Percentiles rank a stretch among this genome's conserved stretches.
phyloP scores from a whole-genome alignment of 2,888 invertebrate genomes.

The Priocnemis perturbator region DNA sequence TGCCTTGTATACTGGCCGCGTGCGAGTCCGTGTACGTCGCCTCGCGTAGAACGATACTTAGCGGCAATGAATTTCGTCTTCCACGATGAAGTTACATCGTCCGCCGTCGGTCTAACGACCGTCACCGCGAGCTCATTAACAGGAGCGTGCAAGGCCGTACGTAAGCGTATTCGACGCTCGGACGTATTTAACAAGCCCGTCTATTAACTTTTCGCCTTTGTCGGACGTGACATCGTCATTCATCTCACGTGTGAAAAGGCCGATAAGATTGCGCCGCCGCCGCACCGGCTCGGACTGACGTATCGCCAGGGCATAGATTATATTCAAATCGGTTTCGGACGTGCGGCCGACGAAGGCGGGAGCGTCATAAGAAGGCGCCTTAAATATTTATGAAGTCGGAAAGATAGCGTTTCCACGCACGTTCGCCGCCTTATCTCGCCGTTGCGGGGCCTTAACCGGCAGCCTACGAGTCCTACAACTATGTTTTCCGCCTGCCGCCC shows the following conservation, averaged over 20 bases:
- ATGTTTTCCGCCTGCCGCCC: constrained; percentile 1
- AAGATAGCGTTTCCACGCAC: constrained; percentile 40
- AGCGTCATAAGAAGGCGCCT: constrained; percentile 47
- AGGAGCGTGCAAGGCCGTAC: background rate
- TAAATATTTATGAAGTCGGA: constrained; percentile 62
- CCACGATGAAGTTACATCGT: background rate
- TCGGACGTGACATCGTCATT: constrained; percentile 52
- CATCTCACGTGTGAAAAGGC: constrained; percentile 65
- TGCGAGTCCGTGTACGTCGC: too few species aligned
- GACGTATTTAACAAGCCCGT: constrained; percentile 17
- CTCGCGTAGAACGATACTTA: too few species aligned
- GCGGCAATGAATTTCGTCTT: too few species aligned
- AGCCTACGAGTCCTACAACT: too few species aligned
- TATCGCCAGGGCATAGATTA: constrained; percentile 60
- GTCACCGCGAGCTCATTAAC: background rate
- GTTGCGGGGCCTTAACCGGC: constrained; percentile 26
- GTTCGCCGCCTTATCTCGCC: constrained; percentile 45
- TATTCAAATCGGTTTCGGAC: constrained; percentile 57
- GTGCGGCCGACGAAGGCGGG: constrained; percentile 30
- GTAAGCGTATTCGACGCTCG: background rate
- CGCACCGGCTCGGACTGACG: constrained; percentile 45
- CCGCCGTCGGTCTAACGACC: background rate
- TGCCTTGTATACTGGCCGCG: too few species aligned
- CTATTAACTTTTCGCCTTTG: constrained; percentile 49
- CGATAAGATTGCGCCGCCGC: constrained; percentile 63